Percentiles rank a stretch among this genome's conserved stretches.
phyloP scores from a whole-genome alignment of 2,888 invertebrate genomes.

The Lumbricus terrestris region DNA sequence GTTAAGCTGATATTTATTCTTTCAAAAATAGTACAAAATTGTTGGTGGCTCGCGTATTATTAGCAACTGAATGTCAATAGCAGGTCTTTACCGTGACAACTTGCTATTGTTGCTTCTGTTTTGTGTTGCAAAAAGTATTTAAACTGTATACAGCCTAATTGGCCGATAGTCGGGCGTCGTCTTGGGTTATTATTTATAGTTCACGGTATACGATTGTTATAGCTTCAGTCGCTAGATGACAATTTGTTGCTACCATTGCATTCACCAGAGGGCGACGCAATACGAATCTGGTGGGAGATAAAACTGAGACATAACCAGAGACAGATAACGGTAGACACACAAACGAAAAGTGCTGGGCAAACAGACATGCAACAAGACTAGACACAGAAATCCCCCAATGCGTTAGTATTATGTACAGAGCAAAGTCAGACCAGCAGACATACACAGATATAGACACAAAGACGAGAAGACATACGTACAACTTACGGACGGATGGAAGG shows the following conservation, averaged over 20 bases:
- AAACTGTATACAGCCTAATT: not conserved
- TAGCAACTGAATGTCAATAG: too few species aligned
- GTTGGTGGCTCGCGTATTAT: too few species aligned
- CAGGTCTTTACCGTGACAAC: too few species aligned
- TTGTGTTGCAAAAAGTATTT: not conserved
- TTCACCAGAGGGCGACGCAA: not conserved
- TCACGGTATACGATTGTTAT: not conserved
- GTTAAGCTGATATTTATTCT: too few species aligned
- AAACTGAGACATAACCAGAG: not conserved
- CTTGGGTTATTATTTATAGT: too few species aligned
- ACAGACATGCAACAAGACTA: not conserved
- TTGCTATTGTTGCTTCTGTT: too few species aligned
- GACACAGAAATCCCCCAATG: not conserved
- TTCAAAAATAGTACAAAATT: too few species aligned
- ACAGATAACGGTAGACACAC: not conserved
- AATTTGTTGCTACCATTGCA: not conserved
- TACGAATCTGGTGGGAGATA: not conserved
- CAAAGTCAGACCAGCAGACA: not conserved
- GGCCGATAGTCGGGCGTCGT: too few species aligned
- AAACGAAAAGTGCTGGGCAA: not conserved
- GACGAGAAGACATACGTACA: not conserved
- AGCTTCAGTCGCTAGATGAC: not conserved
- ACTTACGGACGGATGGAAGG: not conserved
- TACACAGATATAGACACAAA: too few species aligned
- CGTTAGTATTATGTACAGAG: not conserved